Conservation (phyloP, 64 coral and sea anemone species). For the Acropora tenuis region DNA sequence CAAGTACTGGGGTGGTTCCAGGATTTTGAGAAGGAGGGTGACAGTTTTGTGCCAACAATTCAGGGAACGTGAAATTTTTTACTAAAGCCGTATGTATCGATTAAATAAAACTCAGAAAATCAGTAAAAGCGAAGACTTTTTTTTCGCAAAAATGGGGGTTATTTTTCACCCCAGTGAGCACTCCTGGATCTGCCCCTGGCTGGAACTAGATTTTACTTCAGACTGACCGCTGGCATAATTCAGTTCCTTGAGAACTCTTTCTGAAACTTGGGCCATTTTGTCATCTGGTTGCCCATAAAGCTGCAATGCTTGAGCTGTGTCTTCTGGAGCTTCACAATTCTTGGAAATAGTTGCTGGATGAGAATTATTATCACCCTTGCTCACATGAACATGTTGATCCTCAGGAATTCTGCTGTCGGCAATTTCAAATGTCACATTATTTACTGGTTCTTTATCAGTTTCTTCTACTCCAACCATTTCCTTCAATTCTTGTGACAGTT, state of each 20-base stretch:
- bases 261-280: not conserved
- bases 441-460: not conserved
- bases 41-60: too few relatives aligned
- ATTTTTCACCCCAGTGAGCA: too few relatives aligned
- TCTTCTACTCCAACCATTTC: not conserved
- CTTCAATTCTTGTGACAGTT: not conserved
- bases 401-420: conserved; percentile 9
- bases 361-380: not conserved
- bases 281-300: not conserved
- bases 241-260: conserved; percentile 1
- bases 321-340: conserved; percentile 4
- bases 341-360: not conserved
- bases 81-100: too few relatives aligned
- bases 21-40: too few relatives aligned
- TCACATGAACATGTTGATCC: conserved; percentile 37
- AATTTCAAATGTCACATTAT: conserved; percentile 39
- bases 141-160: too few relatives aligned
- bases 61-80: too few relatives aligned
- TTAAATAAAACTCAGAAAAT: too few relatives aligned
- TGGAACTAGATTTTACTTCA: too few relatives aligned
- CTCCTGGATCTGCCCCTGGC: too few relatives aligned
- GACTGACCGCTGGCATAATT: not conserved
- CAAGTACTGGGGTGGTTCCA: too few relatives aligned
- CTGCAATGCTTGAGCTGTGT: not conserved
- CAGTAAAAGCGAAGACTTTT: too few relatives aligned